phyloP scores from a whole-genome alignment of 1,140 invertebrate genomes.

The Thaumatotibia leucotreta region DNA sequence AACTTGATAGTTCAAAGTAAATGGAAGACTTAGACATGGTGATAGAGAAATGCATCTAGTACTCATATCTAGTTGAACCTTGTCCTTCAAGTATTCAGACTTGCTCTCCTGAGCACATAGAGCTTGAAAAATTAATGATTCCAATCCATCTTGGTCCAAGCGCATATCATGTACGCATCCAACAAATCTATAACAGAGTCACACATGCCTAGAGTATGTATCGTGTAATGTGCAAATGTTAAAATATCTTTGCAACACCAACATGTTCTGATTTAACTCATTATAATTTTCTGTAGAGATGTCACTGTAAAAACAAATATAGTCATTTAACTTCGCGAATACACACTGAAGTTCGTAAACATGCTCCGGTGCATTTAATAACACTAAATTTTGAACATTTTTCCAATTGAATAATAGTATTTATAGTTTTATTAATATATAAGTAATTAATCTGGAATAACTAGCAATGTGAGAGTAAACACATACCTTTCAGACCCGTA shows the following conservation, averaged over 20 bases:
- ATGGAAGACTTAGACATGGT: slow-evolving; percentile 4
- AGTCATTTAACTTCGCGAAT: slow-evolving; percentile 59
- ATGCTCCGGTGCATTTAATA: slow-evolving; percentile 20
- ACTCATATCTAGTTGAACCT: not conserved
- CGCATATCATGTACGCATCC: slow-evolving; percentile 17
- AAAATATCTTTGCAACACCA: slow-evolving; percentile 68
- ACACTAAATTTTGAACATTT: not conserved
- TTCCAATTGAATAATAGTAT: not conserved
- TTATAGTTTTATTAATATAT: too few species aligned
- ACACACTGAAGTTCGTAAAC: slow-evolving; percentile 28
- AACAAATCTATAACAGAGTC: slow-evolving; percentile 37
- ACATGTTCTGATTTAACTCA: slow-evolving; percentile 64
- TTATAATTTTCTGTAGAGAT: slow-evolving; percentile 70
- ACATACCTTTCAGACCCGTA: slow-evolving; percentile 49
- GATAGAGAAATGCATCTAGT: not conserved
- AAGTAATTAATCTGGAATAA: not conserved
- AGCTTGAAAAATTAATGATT: not conserved
- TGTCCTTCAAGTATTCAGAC: not conserved
- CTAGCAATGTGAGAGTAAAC: not conserved
- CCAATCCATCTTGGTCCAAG: not conserved
- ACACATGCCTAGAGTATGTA: slow-evolving; percentile 64
- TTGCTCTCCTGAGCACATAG: not conserved
- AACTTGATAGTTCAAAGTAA: not conserved
- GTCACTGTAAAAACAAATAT: slow-evolving; percentile 75
- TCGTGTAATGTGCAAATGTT: slow-evolving; percentile 62